Base-by-base conservation (phyloP, 2,797 vertebrate species). In the Microctenopoma steveboyesi region DNA sequence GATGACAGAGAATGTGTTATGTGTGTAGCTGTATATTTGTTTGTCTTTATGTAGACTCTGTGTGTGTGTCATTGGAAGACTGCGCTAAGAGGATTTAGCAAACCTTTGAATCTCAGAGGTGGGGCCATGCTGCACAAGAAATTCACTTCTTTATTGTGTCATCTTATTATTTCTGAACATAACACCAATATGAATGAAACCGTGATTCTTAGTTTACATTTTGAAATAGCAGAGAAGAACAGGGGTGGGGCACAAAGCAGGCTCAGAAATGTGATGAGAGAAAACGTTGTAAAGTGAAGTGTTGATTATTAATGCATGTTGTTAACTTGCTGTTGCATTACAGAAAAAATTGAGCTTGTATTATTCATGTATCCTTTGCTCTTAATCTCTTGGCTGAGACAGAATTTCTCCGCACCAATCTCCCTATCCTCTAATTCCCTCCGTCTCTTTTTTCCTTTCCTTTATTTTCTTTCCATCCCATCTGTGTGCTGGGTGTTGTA, bases 301-400 rank as follows among this genome's bases (percentile, higher is more conserved):
- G 76, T 79, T 78, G 69, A 88, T 92, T 79, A 91, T 91, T 92
- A 91, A 91, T 93, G 88, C 84, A 89, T 89, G 84, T 81, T 89
- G 86, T 89, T 91, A 90, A 93, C 87, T 85, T 76, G 72, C 64
- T 45, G 56, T 80, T 73, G 83, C 85, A 83, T 88, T 89, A 79
- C 73, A 75, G 8, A 47, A 42, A 75, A 85, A 90, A 78, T 86
- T 80, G 64, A 68, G 66, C 63, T 65, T 93, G 78, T 90, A 85
- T 91, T 90, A 90, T 92, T 92, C 76, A 90, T 90, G 76, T 62
- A 70, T 57, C 78, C 74, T 87, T 82, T 90, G 82, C 78, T 85
- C 43, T 84, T 83, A 81, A 87, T 88, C 80, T 89, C 75, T 62
- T 61, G 75, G 63, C 76, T 82, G 70, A 78, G 72, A 49, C 51